A percentile compares a stretch with the other conserved stretches of the same genome.
phyloP scores from a whole-genome alignment of 2,113 vertebrate genomes.

The Martes martes region DNA sequence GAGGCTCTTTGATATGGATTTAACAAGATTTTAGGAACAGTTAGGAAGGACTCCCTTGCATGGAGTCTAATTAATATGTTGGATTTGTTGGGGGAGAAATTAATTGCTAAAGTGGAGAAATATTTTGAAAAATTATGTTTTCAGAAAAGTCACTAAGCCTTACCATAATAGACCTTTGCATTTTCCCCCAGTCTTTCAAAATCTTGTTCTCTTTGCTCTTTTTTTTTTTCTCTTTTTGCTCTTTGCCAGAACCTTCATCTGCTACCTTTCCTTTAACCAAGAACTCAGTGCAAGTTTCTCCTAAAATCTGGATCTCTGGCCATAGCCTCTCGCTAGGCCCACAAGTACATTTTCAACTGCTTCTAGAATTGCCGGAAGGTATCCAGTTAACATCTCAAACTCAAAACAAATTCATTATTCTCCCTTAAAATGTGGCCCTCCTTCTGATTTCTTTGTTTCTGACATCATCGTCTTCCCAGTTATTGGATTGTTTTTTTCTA shows the following conservation, averaged over 20 bases:
- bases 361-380: neutral
- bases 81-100: neutral
- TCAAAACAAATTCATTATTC: neutral
- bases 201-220: neutral
- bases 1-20: conserved; percentile 37
- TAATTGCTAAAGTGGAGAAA: neutral
- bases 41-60: conserved; percentile 25
- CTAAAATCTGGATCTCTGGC: neutral
- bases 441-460: neutral
- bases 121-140: conserved; percentile 34
- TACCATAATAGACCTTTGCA: neutral
- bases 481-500: neutral
- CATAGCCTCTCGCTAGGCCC: neutral
- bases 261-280: neutral
- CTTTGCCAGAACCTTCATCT: neutral
- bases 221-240: neutral
- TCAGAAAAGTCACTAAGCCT: neutral
- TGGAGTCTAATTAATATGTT: conserved; percentile 22
- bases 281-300: neutral
- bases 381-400: neutral
- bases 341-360: neutral
- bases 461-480: neutral
- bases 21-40: conserved; percentile 16
- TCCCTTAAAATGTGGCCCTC: neutral
- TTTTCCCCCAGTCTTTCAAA: neutral